Percentiles rank a stretch among this genome's conserved stretches.
Conservation (phyloP, 2,888 invertebrate species). For the Heliconius ismenius region DNA sequence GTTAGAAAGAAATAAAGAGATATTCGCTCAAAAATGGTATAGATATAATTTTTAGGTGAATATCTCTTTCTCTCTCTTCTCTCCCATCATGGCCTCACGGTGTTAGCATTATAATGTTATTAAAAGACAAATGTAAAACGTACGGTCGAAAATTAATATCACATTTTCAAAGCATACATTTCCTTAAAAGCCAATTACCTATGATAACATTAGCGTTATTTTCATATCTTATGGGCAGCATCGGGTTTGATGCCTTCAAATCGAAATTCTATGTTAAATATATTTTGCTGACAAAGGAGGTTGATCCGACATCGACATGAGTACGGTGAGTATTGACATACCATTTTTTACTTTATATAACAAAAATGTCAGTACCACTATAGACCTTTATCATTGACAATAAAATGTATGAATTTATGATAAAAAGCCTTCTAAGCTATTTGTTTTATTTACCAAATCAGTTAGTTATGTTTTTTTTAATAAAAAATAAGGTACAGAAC, state of each 20-base stretch:
- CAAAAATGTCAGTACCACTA: constrained; percentile 69
- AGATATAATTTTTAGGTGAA: too few relatives aligned
- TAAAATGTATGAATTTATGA: constrained; percentile 67
- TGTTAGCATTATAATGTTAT: neutral
- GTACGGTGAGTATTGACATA: constrained; percentile 43
- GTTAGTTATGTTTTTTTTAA: neutral
- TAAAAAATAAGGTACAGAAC: neutral
- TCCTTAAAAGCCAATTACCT: constrained; percentile 17
- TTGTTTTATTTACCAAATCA: neutral
- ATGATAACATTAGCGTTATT: constrained; percentile 13
- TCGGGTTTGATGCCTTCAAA: constrained; percentile 12
- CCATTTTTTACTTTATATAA: constrained; percentile 74
- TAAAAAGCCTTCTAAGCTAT: constrained; percentile 13
- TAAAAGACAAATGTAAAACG: neutral
- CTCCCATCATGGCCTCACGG: neutral
- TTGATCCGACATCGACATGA: constrained; percentile 57
- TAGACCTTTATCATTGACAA: constrained; percentile 76
- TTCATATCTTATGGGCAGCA: constrained; percentile 7
- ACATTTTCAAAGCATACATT: constrained; percentile 1
- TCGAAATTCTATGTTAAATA: constrained; percentile 29
- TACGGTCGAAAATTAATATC: neutral
- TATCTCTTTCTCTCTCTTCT: too few relatives aligned
- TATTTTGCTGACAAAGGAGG: constrained; percentile 52
- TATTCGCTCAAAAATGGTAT: neutral
- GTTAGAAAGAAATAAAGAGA: neutral